Evolutionary conservation across 2,113 vertebrate species (phyloP), one percentile per base, ranked within the genome.

Genomic region (Nanorana parkeri): DNA sequence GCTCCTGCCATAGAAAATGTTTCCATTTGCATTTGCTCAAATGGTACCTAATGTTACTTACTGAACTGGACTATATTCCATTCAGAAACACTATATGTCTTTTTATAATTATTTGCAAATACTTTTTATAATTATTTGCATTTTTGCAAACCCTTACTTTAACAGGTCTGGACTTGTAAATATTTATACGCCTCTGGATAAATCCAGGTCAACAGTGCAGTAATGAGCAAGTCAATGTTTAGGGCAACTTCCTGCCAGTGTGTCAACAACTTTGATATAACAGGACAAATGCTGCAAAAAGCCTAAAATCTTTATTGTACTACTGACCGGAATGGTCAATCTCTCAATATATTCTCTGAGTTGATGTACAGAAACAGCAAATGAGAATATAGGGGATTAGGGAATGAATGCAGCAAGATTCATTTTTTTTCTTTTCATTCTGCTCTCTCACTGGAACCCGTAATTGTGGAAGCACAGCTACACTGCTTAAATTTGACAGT

Each of bases 181-280:
- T 79, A 79, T 79, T 79, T 67, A 54, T 26, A 29, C 3, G 6
- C 68, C 36, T 32, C 52, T 26, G 17, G 20, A 28, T 54, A 52
- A 73, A 81, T 72, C 61, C 80, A 81, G 60, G 69, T 81, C 69
- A 81, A 66, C 47, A 20, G 17, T 15, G 36, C 13, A 61, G 66
- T 74, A 81, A 74, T 55, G 47, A 72, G 60, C 60, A 26, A 28
- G 52, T 68, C 67, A 28, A 55, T 72, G 41, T 41, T 23, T 21
- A 20, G n/a, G 23, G 6, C 36, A 23, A 36, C 68, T 51, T 28
- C 5, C 23, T 36, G 51, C 29, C 29, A 68, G 32, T 69, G 47
- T 71, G 78, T 47, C 66, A 80, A 68, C 58, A 80, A 80, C 21
- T 67, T 78, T 67, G 76, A 67, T 66, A 61, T 63, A 63, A 47